phyloP scores from a whole-genome alignment of 2,113 vertebrate genomes.

The Ahaetulla prasina region DNA sequence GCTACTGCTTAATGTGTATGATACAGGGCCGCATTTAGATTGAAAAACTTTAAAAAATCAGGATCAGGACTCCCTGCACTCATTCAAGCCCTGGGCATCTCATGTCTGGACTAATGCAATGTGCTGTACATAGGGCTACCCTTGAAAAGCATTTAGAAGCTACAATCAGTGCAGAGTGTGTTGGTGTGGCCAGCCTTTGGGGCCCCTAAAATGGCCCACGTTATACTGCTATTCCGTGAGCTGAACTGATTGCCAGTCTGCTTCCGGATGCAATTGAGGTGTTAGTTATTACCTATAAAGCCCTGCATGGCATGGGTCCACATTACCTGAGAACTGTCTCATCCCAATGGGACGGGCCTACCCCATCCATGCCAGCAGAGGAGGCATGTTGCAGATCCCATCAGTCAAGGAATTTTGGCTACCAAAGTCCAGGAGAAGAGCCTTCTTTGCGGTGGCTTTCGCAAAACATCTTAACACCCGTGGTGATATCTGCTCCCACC shows the following conservation, averaged over 20 bases:
- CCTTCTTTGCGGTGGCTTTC: not conserved
- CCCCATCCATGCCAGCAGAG: not conserved
- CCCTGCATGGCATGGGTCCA: not conserved
- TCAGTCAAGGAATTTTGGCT: not conserved
- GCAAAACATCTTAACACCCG: not conserved
- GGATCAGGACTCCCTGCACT: not conserved
- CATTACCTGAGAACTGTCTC: not conserved
- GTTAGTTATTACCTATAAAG: not conserved
- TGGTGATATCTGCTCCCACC: not conserved
- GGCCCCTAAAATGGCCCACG: not conserved
- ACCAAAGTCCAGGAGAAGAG: not conserved
- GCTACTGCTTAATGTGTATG: not conserved
- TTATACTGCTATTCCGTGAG: not conserved
- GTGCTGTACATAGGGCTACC: not conserved
- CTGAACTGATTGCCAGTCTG: not conserved
- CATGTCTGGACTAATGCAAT: not conserved
- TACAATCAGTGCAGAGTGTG: not conserved
- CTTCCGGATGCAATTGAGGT: not conserved
- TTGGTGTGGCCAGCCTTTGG: not conserved
- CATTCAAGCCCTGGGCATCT: not conserved
- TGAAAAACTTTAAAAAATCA: not conserved
- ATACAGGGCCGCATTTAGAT: not conserved
- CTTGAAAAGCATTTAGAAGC: not conserved
- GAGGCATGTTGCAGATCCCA: not conserved
- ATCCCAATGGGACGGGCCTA: not conserved